Evolutionary conservation across 2,113 vertebrate genomes (phyloP).

Genomic region (Mesocricetus auratus): DNA sequence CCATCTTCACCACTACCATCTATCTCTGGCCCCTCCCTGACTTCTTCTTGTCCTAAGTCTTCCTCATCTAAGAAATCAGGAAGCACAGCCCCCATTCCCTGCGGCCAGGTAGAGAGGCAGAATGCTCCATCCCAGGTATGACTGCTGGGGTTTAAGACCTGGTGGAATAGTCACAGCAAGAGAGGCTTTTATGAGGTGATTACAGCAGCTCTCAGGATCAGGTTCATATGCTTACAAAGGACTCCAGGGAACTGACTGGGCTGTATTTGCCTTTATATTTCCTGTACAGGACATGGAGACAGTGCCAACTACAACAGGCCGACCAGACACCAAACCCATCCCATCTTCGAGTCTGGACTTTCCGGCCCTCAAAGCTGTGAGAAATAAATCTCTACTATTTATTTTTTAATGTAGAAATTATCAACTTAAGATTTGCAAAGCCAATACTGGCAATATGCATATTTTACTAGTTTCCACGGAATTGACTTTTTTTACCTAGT

Average conservation of each 20-base stretch:
- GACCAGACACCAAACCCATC: background rate
- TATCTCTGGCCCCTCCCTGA: background rate
- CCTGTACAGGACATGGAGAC: background rate
- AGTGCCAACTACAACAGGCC: background rate
- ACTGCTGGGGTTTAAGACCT: background rate
- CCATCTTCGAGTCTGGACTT: background rate
- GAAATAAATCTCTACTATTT: background rate
- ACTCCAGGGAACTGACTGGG: background rate
- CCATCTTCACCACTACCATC: background rate
- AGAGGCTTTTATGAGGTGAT: background rate
- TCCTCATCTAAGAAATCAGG: background rate
- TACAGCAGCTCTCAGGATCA: background rate
- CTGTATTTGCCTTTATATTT: background rate
- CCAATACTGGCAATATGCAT: constrained; percentile 4
- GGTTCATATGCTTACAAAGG: background rate
- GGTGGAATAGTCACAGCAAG: background rate
- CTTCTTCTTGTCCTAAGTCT: background rate
- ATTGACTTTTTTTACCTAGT: background rate
- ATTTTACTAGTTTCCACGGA: constrained; percentile 22
- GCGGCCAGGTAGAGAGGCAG: background rate
- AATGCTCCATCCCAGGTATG: background rate
- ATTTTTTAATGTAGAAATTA: constrained; percentile 53
- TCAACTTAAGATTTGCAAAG: constrained; percentile 38
- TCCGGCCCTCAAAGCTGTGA: background rate
- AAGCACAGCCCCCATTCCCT: background rate